Evolutionary conservation across 2,113 vertebrate species (phyloP).

Genomic region (Lasiurus cinereus): DNA sequence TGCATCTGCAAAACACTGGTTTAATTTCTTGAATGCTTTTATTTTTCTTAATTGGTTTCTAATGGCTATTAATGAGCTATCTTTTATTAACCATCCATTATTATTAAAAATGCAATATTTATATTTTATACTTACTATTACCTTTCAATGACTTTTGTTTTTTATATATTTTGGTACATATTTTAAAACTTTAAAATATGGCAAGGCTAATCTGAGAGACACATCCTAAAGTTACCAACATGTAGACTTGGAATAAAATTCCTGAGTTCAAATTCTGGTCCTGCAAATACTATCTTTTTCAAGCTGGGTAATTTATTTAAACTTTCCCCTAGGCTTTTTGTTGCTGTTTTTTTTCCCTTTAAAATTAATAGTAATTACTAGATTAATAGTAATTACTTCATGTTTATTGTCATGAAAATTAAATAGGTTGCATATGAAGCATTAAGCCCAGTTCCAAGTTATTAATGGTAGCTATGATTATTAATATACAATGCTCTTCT

Average conservation of each 20-base stretch:
- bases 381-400: not conserved
- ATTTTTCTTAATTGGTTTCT: not conserved
- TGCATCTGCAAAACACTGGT: not conserved
- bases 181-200: constrained; percentile 8
- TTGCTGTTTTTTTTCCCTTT: not conserved
- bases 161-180: not conserved
- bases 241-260: not conserved
- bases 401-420: constrained; percentile 33
- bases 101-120: constrained; percentile 7
- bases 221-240: not conserved
- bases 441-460: not conserved
- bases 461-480: not conserved
- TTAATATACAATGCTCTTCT: not conserved
- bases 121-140: not conserved
- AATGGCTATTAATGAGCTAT: constrained; percentile 12
- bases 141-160: not conserved
- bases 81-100: constrained; percentile 8
- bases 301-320: not conserved
- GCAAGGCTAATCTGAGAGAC: not conserved
- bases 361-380: constrained; percentile 7
- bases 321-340: not conserved
- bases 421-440: not conserved
- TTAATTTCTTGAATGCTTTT: not conserved
- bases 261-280: not conserved
- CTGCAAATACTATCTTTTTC: not conserved